Percentiles rank a stretch among this genome's conserved stretches.
Conservation (phyloP, 64 coral and sea anemone species). For the Dendronephthya gigantea region DNA sequence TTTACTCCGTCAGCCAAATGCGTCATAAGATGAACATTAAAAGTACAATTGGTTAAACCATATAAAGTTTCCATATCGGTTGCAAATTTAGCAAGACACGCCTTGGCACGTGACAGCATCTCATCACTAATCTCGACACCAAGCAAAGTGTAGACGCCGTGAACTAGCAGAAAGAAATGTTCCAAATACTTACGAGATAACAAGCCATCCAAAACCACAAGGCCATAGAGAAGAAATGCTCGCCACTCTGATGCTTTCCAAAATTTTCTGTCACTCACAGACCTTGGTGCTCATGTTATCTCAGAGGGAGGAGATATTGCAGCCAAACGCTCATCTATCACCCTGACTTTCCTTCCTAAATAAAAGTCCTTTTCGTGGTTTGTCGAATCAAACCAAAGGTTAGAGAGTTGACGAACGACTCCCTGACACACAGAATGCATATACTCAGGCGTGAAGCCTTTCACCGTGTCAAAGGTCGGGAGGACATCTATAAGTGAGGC, state of each 20-base stretch:
- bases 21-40: background rate
- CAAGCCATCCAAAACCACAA: background rate
- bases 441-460: constrained; percentile 7
- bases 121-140: background rate
- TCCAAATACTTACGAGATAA: background rate
- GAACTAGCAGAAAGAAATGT: background rate
- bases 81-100: background rate
- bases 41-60: background rate
- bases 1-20: constrained; percentile 7
- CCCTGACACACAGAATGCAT: constrained; percentile 18
- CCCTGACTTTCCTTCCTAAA: background rate
- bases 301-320: background rate
- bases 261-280: background rate
- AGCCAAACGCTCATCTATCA: background rate
- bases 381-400: background rate
- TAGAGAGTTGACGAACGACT: background rate
- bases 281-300: background rate
- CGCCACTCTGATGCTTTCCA: constrained; percentile 13
- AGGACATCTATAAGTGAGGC: background rate
- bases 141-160: background rate
- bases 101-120: background rate
- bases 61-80: background rate
- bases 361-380: background rate
- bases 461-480: background rate
- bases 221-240: background rate